A percentile compares a stretch with the other conserved stretches of the same genome.
These are phyloP conservation scores for Pterostichus madidus DNA, from an alignment of 2,888 invertebrate genomes.

Conservation along the genomic window DNA sequence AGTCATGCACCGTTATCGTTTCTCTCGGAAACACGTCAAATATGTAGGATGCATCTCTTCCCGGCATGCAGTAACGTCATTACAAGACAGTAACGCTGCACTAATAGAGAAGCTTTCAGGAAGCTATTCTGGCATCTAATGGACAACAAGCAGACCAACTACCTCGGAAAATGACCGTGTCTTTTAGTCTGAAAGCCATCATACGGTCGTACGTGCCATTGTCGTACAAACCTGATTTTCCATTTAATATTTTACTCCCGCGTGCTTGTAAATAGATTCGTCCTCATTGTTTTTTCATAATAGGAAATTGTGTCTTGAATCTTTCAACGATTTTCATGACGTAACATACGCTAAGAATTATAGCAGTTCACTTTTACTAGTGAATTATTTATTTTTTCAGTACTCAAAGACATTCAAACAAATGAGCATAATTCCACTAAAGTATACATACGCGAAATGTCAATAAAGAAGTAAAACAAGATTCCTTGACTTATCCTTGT, in stretches of 20 bases:
- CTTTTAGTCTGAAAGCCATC: conserved; percentile 45
- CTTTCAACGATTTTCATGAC: background rate
- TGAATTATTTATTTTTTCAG: background rate
- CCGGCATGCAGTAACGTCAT: conserved; percentile 53
- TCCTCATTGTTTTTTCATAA: conserved; percentile 16
- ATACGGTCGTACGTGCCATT: conserved; percentile 17
- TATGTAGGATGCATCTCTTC: conserved; percentile 14
- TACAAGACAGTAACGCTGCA: conserved; percentile 49
- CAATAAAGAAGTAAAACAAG: no score
- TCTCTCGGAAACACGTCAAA: conserved; percentile 11
- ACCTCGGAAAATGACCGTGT: conserved; percentile 50
- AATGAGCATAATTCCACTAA: no score
- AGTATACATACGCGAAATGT: no score
- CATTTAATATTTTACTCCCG: conserved; percentile 41
- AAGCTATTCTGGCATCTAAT: conserved; percentile 62
- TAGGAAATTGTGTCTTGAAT: background rate
- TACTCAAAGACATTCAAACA: no score
- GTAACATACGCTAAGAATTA: background rate
- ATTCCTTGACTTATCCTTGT: no score
- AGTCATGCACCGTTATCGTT: conserved; percentile 41
- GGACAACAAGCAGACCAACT: conserved; percentile 45
- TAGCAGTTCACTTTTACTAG: background rate
- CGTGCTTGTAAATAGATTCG: conserved; percentile 8
- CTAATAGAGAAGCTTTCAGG: conserved; percentile 62
- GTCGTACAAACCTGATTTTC: conserved; percentile 19